Base-by-base conservation (phyloP, 1,140 invertebrate species). In the Metaphire vulgaris region DNA sequence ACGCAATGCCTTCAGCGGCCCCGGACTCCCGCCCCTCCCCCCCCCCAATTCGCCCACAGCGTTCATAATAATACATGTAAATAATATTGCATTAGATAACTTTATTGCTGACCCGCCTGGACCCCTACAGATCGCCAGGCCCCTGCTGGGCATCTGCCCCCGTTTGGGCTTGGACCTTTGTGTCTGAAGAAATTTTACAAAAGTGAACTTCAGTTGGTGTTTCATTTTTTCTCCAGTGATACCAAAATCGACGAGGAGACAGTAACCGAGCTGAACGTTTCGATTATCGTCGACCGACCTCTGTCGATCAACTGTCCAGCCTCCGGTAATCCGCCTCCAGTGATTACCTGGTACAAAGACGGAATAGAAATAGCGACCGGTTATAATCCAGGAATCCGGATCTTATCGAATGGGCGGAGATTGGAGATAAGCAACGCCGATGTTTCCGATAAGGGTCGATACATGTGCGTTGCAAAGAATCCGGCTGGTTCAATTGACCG, bases 391-490 rank as follows among this genome's bases (percentile, higher is more conserved):
- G 66, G 79, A 68, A 15, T 77, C 68, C n/a, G 41, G 72, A 2
- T 82, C 80, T 70, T 79, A 69, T 2, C 81, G 79, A 69, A 71
- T 69, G 82, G 82, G 12, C 76, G 78, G 15, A 79, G 83, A 64
- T 79, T 89, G 31, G 81, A 85, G 32, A 82, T 88, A 31, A 79
- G 78, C 2, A 81, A 83, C 34, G 84, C 86, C 1, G 80, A 82
- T 72, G 79, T 80, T 15, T 56, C 41, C 28, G 81, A 85, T 74
- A 77, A 79, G 1, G 83, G 80, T 1, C 69, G 80, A 32, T 89
- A 89, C 79, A 87, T 85, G 2, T 89, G 89, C 81, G 74, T 85
- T 70, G 89, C 88, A n/a, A 79, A 80, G 12, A 89, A 89, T 81
- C 87, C 87, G 78, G 88, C 88, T 21, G 88, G 88, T 2, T 80